Evolutionary conservation across 2,797 vertebrate genomes (phyloP), one percentile per base, ranked within the genome.

Genomic region (Alosa sapidissima): DNA sequence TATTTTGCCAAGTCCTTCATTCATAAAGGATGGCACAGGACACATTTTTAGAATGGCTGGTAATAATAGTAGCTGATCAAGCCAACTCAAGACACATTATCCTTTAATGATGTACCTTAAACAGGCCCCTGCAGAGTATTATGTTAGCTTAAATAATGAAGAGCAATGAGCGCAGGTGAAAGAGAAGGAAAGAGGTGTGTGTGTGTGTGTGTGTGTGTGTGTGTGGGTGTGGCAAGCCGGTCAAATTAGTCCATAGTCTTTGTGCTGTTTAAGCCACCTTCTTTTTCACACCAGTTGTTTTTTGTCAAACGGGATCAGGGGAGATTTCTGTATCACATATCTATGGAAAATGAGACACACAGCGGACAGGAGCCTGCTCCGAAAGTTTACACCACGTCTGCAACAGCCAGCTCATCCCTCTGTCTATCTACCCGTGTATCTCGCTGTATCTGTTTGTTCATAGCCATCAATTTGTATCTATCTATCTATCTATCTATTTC

Each of bases 241-340:
- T 78, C 45, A 78, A 78, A 78, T 78, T 78, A 78, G 72, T 78
- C 16, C 72, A 47, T 0, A 45, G 72, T 47, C 33, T 78, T 47
- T 47, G 41, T 78, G 41, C 36, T 8, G 36, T 78, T 9, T 78
- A 47, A 78, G 72, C 41, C 28, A 45, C 19, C 36, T 4, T 47
- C 72, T 47, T 19, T 62, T 82, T 82, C 9, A 58, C 2, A 2
- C 81, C 78, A 10, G 83, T 85, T 65, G 65, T 86, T 84, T 85
- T 87, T 24, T 87, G 33, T 28, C 83, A 87, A 87, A 65, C n/a
- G 60, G 89, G 86, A 92, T 89, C 84, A 90, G 36, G 49, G 3
- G 19, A 86, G 81, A 87, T 88, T 88, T 91, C 82, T 82, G 84
- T 89, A 85, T 90, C 68, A 7, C 55, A 87, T 92, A 90, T 89